Conservation (phyloP, 35 echinoderm and acorn worm genomes). For the Heliocidaris erythrogramma region DNA sequence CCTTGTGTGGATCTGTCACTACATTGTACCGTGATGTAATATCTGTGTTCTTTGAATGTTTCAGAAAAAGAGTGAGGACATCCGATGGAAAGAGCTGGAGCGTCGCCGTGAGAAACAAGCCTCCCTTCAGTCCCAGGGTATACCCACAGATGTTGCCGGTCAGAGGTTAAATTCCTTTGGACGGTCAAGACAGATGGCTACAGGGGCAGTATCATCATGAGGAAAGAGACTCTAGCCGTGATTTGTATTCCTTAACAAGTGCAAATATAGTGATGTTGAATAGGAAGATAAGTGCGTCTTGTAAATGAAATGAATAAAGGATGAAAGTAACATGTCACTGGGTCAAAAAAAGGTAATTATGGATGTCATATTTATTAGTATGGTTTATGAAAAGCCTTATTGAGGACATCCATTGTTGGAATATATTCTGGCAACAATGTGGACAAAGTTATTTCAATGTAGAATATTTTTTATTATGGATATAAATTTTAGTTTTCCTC, state of each 20-base stretch:
- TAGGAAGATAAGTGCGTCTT: no score
- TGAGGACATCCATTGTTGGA: no score
- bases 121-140: constrained; percentile 77
- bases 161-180: constrained; percentile 86
- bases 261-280: neutral
- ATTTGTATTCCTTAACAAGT: neutral
- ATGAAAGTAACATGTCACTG: no score
- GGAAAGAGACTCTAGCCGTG: neutral
- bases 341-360: no score
- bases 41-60: neutral
- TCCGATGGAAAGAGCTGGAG: constrained; percentile 90
- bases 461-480: neutral
- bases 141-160: constrained; percentile 80
- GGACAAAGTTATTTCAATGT: neutral
- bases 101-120: constrained; percentile 75
- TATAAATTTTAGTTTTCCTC: neutral
- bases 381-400: no score
- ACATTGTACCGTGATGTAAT: no score
- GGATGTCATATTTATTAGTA: no score
- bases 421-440: neutral
- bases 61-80: constrained; percentile 86
- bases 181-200: constrained; percentile 65
- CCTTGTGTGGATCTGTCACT: no score
- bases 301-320: no score
- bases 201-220: constrained; percentile 69